These are phyloP conservation scores for Ophiothrix spiculata DNA, from an alignment of 35 echinoderm and acorn worm species.

Conservation along the genomic window DNA sequence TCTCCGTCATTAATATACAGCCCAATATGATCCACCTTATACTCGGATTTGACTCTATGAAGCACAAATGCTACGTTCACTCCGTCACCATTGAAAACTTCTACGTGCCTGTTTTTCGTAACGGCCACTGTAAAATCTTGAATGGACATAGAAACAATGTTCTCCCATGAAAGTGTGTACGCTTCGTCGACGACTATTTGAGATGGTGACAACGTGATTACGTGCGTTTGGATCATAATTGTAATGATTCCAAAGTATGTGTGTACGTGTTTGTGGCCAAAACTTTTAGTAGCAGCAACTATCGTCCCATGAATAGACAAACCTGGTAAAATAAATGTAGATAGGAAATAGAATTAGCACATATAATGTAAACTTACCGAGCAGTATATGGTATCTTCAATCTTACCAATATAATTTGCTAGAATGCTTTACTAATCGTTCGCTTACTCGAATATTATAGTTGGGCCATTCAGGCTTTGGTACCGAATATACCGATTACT, in stretches of 20 bases:
- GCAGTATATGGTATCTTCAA: background rate
- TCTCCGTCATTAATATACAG: conserved; percentile 15
- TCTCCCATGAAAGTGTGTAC: background rate
- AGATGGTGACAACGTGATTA: background rate
- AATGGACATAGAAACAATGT: background rate
- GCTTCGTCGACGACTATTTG: background rate
- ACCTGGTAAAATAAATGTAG: background rate
- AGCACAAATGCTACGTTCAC: background rate
- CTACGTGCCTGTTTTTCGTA: background rate
- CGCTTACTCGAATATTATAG: background rate
- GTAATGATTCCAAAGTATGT: conserved; percentile 27
- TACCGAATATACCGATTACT: too few species aligned
- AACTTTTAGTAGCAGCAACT: background rate
- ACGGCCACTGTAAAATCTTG: background rate
- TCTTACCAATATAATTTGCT: background rate
- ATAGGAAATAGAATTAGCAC: background rate
- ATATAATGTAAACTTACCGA: background rate
- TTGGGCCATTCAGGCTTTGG: too few species aligned
- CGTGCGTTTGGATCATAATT: background rate
- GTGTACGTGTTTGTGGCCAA: background rate
- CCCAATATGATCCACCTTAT: conserved; percentile 28
- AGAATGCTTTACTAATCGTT: background rate
- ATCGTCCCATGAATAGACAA: background rate
- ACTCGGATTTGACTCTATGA: conserved; percentile 5
- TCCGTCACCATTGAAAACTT: background rate